A percentile compares a stretch with the other conserved stretches of the same genome.
Evolutionary conservation across 2,113 vertebrate species (phyloP).

Genomic region (Stercorarius parasiticus): DNA sequence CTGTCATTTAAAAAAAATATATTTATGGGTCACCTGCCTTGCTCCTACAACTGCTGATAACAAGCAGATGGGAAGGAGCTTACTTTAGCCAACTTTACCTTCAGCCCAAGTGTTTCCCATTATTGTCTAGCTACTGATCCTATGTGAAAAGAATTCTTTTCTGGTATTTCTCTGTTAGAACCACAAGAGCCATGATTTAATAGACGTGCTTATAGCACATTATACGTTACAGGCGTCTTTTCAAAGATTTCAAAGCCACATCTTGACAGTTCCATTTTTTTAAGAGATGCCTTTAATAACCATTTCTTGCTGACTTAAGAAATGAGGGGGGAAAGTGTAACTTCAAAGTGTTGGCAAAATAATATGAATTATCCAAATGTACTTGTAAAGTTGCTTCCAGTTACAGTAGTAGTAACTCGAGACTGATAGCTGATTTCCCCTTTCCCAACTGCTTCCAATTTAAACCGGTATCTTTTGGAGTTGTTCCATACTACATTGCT

Average conservation of each 20-base stretch:
- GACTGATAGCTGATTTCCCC: conserved; percentile 30
- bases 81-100: conserved; percentile 47
- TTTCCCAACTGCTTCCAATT: conserved; percentile 42
- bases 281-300: conserved; percentile 52
- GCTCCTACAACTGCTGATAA: conserved; percentile 42
- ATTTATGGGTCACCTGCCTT: conserved; percentile 59
- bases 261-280: conserved; percentile 53
- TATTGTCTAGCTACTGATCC: conserved; percentile 64
- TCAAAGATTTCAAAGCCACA: conserved; percentile 60
- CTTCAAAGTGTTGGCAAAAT: conserved; percentile 61
- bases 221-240: background rate
- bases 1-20: background rate
- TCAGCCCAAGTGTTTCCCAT: conserved; percentile 64
- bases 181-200: conserved; percentile 51
- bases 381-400: conserved; percentile 56
- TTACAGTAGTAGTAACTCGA: conserved; percentile 52
- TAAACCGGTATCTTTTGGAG: conserved; percentile 44
- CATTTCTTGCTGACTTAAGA: conserved; percentile 38
- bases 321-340: background rate
- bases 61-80: conserved; percentile 64
- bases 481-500: background rate
- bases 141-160: conserved; percentile 55
- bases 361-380: conserved; percentile 38
- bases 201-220: background rate
- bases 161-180: conserved; percentile 16